Conservation (phyloP, 1,140 invertebrate genomes). For the Latrodectus geometricus region DNA sequence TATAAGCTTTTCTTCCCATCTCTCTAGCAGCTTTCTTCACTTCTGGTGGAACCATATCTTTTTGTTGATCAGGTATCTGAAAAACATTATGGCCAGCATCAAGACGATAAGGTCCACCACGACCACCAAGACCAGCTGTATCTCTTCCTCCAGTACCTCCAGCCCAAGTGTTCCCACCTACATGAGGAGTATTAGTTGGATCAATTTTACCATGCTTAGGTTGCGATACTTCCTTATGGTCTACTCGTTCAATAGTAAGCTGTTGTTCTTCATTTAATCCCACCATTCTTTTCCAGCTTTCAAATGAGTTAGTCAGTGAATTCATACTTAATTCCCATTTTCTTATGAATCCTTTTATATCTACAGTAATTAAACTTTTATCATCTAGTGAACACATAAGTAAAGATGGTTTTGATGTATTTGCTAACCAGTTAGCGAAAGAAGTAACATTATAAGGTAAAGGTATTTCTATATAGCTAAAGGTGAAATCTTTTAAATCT, state of each 20-base stretch:
- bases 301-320: slow-evolving; percentile 71
- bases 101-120: slow-evolving; percentile 89
- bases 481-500: slow-evolving; percentile 15
- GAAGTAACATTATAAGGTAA: slow-evolving; percentile 13
- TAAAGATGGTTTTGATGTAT: slow-evolving; percentile 33
- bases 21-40: slow-evolving; percentile 77
- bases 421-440: slow-evolving; percentile 38
- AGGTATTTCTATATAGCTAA: neutral
- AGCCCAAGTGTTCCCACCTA: slow-evolving; percentile 96
- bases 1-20: slow-evolving; percentile 91
- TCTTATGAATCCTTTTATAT: slow-evolving; percentile 74
- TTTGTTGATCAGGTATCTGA: slow-evolving; percentile 90
- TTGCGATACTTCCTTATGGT: neutral
- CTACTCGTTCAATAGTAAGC: slow-evolving; percentile 45
- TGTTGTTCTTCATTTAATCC: slow-evolving; percentile 67
- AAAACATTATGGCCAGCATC: slow-evolving; percentile 93
- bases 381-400: slow-evolving; percentile 63
- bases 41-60: slow-evolving; percentile 81
- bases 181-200: slow-evolving; percentile 88
- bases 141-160: slow-evolving; percentile 89
- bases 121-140: slow-evolving; percentile 93
- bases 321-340: slow-evolving; percentile 74
- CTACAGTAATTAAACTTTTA: slow-evolving; percentile 74
- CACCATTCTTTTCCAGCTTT: slow-evolving; percentile 72
- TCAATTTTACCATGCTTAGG: slow-evolving; percentile 92